phyloP scores from a whole-genome alignment of 2,797 vertebrate genomes.

The Graptemys geographica region DNA sequence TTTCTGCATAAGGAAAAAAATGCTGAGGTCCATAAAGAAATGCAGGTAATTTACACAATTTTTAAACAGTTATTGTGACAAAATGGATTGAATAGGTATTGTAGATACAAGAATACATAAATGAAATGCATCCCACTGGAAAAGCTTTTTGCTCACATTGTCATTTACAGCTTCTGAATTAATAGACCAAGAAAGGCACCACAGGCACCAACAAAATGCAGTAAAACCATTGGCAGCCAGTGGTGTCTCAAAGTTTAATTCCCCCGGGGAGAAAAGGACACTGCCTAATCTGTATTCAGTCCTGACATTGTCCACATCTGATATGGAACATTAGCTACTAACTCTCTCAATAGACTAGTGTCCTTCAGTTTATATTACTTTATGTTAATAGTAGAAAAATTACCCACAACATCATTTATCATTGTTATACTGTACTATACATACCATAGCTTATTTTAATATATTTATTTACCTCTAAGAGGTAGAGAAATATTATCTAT shows the following conservation, averaged over 20 bases:
- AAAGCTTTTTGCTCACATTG: conserved; percentile 84
- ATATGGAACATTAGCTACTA: conserved; percentile 99
- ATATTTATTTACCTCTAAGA: conserved; percentile 98
- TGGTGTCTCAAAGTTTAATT: conserved; percentile 94
- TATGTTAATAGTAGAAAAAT: conserved; percentile 99
- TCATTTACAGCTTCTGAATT: conserved; percentile 90
- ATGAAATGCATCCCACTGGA: conserved; percentile 84
- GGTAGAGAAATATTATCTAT: conserved; percentile 82
- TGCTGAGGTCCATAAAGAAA: conserved; percentile 65
- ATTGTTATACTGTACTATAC: conserved; percentile 94
- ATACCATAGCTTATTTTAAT: conserved; percentile 97
- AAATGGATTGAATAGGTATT: conserved; percentile 73
- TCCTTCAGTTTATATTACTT: conserved; percentile 99
- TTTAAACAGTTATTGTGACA: conserved; percentile 79
- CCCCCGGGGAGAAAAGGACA: conserved; percentile 97
- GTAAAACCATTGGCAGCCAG: conserved; percentile 92
- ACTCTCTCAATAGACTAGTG: conserved; percentile 99
- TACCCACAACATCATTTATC: conserved; percentile 99
- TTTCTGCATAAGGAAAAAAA: neutral
- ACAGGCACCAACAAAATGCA: conserved; percentile 92
- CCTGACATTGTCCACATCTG: conserved; percentile 99
- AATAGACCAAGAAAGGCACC: conserved; percentile 95
- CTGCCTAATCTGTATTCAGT: conserved; percentile 99
- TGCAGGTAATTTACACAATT: conserved; percentile 71
- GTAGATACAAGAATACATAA: conserved; percentile 75